Evolutionary conservation across 2,888 invertebrate genomes (phyloP).

Genomic region (Xylophagus ater): DNA sequence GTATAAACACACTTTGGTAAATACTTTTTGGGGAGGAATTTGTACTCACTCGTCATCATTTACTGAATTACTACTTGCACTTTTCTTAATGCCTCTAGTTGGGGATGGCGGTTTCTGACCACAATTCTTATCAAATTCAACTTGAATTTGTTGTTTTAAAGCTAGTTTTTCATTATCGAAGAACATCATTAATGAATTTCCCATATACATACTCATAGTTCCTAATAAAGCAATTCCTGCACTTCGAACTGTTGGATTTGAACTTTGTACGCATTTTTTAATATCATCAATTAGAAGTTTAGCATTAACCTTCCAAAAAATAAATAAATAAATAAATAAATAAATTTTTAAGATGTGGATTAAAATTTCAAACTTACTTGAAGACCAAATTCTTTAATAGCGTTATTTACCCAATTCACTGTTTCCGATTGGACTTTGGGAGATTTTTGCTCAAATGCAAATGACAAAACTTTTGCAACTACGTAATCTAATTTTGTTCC

Average conservation of each 20-base stretch:
- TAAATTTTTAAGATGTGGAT: not conserved
- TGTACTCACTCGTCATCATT: conserved; percentile 18
- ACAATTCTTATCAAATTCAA: conserved; percentile 71
- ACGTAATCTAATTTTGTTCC: conserved; percentile 65
- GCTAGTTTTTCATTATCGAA: conserved; percentile 83
- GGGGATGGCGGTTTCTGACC: conserved; percentile 69
- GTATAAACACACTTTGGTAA: not conserved
- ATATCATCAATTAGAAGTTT: conserved; percentile 63
- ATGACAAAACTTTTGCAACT: conserved; percentile 56
- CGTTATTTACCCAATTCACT: conserved; percentile 64
- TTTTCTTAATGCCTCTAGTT: conserved; percentile 45
- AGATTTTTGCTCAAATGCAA: conserved; percentile 78
- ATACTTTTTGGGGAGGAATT: no score
- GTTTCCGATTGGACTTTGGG: conserved; percentile 85
- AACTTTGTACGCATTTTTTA: conserved; percentile 73
- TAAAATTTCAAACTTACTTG: no score
- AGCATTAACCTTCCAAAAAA: conserved; percentile 51
- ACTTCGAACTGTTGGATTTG: conserved; percentile 73
- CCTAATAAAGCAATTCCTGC: conserved; percentile 56
- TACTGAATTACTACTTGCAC: conserved; percentile 17
- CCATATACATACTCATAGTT: conserved; percentile 70
- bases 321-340: conserved; percentile 6
- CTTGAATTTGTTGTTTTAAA: conserved; percentile 69
- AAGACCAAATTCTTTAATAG: conserved; percentile 80
- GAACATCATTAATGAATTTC: conserved; percentile 54